Conservation (phyloP, 2,113 vertebrate species). For the Malurus alboscapulatus region DNA sequence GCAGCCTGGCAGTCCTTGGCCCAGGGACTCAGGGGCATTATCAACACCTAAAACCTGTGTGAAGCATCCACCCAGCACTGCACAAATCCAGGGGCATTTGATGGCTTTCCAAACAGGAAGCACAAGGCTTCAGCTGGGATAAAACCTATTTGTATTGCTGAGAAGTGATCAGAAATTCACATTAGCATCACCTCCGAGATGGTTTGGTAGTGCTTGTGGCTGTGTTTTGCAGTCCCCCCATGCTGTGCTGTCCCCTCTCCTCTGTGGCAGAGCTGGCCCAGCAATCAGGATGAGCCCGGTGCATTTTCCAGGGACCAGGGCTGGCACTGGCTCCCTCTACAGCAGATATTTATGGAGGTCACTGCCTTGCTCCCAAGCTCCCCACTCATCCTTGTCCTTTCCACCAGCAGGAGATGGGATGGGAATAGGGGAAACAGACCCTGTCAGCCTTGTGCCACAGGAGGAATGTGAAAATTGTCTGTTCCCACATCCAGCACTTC, state of each 20-base stretch:
- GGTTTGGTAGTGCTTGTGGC: neutral
- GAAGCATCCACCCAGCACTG: neutral
- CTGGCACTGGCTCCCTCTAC: neutral
- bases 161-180: neutral
- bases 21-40: neutral
- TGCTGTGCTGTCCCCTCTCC: neutral
- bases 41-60: neutral
- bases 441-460: neutral
- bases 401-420: neutral
- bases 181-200: too few species aligned
- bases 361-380: neutral
- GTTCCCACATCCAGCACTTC: neutral
- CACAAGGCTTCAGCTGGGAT: neutral
- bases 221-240: neutral
- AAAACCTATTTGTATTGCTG: neutral
- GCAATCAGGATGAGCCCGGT: neutral
- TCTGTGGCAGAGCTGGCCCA: neutral
- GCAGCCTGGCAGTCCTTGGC: neutral
- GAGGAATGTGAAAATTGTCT: neutral
- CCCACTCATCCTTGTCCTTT: neutral
- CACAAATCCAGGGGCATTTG: neutral
- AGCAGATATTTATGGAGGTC: slow-evolving; percentile 36
- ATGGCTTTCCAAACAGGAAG: neutral
- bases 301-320: neutral
- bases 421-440: neutral